These are phyloP conservation scores for Aphelocoma californica DNA, from an alignment of 2,797 vertebrate species.

Conservation along the genomic window DNA sequence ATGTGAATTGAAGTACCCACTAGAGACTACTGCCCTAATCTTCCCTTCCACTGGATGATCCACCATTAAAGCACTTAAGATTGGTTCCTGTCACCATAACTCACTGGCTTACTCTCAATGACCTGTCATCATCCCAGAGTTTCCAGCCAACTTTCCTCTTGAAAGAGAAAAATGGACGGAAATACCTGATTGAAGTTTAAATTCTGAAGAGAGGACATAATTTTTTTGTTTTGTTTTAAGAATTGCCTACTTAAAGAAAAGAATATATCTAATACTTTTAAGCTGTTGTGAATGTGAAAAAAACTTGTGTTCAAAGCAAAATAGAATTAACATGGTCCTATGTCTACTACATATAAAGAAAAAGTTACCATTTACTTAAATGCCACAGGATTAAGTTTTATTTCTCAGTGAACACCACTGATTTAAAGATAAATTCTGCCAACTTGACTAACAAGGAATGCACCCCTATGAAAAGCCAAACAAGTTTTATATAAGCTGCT, in stretches of 20 bases:
- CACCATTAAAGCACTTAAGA: not conserved
- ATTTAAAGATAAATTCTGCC: not conserved
- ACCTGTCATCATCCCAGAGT: not conserved
- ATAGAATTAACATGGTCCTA: not conserved
- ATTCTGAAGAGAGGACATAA: not conserved
- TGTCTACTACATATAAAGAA: not conserved
- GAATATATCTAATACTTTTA: not conserved
- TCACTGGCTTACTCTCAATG: not conserved
- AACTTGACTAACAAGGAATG: not conserved
- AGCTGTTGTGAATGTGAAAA: not conserved
- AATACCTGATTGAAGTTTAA: not conserved
- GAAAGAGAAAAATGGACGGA: not conserved
- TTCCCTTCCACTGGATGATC: not conserved
- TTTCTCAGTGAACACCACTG: not conserved
- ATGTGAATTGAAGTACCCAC: not conserved
- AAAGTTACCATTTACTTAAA: not conserved
- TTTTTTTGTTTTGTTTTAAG: not conserved
- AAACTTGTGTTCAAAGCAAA: not conserved
- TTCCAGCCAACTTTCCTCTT: slow-evolving; percentile 12
- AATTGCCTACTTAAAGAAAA: not conserved
- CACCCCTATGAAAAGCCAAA: not conserved
- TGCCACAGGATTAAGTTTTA: not conserved
- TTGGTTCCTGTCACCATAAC: not conserved
- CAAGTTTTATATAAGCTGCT: not conserved
- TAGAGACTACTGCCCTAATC: not conserved